These are phyloP conservation scores for Adrianichthys oophorus DNA, from an alignment of 2,797 vertebrate species.

Conservation along the genomic window DNA sequence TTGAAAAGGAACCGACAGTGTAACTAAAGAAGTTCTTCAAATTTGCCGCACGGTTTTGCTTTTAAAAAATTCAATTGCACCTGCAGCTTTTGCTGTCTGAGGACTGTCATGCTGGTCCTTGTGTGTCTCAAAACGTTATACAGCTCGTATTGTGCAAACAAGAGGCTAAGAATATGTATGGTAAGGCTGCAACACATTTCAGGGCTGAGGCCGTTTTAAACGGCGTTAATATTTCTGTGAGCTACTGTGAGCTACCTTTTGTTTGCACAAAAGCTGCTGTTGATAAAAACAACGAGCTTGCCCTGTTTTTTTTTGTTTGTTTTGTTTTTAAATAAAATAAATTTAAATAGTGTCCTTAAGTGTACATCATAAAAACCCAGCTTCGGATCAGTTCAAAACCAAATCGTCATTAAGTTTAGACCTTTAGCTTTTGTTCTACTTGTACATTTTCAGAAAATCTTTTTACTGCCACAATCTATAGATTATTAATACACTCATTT, in stretches of 20 bases:
- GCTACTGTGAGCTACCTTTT: constrained; percentile 17
- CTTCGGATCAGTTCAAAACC: no score
- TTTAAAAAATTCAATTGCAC: constrained; percentile 13
- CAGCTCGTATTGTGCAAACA: constrained; percentile 8
- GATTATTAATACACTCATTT: no score
- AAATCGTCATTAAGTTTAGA: no score
- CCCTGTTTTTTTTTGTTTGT: background rate
- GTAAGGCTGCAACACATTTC: background rate
- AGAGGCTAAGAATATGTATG: constrained; percentile 5
- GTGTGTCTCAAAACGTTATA: constrained; percentile 6
- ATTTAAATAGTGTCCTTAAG: no score
- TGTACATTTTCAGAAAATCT: no score
- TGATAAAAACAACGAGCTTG: background rate
- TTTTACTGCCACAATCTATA: no score
- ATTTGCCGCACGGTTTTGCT: constrained; percentile 10
- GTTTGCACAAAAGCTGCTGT: constrained; percentile 6
- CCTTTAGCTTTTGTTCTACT: no score
- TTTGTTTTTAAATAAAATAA: background rate
- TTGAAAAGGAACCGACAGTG: constrained; percentile 26
- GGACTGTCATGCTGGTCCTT: background rate
- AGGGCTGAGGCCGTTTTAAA: background rate
- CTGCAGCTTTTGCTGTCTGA: constrained; percentile 1
- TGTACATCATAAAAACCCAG: no score
- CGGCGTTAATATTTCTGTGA: background rate
- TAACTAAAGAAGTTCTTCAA: constrained; percentile 12